Evolutionary conservation across 2,888 invertebrate species (phyloP), one percentile per base, ranked within the genome.

Genomic region (Taphrorychus bicolor): DNA sequence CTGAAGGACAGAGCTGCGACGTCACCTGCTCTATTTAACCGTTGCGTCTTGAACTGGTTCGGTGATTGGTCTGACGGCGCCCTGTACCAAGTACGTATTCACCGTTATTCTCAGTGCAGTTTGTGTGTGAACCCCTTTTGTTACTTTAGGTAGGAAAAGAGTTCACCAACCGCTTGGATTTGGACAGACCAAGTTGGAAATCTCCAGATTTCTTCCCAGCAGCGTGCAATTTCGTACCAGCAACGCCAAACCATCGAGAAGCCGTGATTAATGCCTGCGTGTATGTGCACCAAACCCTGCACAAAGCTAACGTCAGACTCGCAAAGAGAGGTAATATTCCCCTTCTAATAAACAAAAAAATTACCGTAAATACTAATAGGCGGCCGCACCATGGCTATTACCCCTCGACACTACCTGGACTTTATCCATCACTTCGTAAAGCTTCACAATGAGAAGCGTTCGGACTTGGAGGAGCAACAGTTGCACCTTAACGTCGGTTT

Each of bases 401-500:
- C 99, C 7, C 99, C 99, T 3, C 86, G 93, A 66, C 98, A 99
- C 84, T 99, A 97, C 83, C 85, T 99, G 65, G 99, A 99, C 84
- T 99, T 99, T 80, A 99, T 99, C 79, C 95, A 97, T 82, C 99
- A 99, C 84, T 98, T 98, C 86, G 98, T 97, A 48, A 97, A 97
- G 80, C 83, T 99, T 70, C 97, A 97, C 84, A 94, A 95, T 73
- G 99, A 99, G 83, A 99, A 99, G 82, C 90, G 98, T 42, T 71
- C 96, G 2, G 98, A 99, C 82, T 86, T 99, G 62, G 99, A 99
- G 81, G 99, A 99, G 79, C 98, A 99, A 79, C 98, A 99, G 81
- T 86, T 98, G 18, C 99, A 99, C 84, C 85, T 99, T 79, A 99
- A 99, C 83, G 98, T 99, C 51, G 99, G 99, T 81, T 87, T 99